A percentile compares a stretch with the other conserved stretches of the same genome.
Evolutionary conservation across 1,140 invertebrate species (phyloP).

Genomic region (Sycophaga agraensis): DNA sequence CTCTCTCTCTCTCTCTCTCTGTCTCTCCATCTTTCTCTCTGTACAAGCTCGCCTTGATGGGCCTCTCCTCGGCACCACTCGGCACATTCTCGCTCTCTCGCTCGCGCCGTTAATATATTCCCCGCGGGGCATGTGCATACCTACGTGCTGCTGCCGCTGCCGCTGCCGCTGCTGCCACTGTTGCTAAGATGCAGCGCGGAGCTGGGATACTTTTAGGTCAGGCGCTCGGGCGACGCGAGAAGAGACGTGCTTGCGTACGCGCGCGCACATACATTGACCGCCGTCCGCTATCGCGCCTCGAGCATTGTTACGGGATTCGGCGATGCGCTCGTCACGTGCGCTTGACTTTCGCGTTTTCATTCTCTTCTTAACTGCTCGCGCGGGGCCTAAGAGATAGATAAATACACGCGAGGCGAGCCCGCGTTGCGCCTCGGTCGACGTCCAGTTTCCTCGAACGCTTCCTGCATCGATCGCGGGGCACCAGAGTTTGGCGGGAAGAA

Average conservation of each 20-base stretch:
- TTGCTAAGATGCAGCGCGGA: no score
- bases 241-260: background rate
- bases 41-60: conserved; percentile 9
- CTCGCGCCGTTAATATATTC: conserved; percentile 17
- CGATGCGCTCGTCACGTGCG: background rate
- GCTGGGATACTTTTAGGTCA: conserved; percentile 14
- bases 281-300: background rate
- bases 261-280: background rate
- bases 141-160: background rate
- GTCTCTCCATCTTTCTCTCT: no score
- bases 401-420: no score
- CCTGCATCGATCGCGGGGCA: no score
- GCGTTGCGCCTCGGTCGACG: background rate
- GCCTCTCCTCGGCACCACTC: background rate
- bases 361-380: no score
- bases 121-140: conserved; percentile 16
- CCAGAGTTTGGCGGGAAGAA: no score
- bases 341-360: background rate
- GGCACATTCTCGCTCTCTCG: background rate
- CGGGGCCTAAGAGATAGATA: no score
- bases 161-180: conserved; percentile 18
- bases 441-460: background rate
- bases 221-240: background rate
- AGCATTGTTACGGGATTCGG: background rate
- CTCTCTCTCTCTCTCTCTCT: no score